These are phyloP conservation scores for Meandrusa payeni DNA, from an alignment of 2,888 invertebrate species.

Conservation along the genomic window DNA sequence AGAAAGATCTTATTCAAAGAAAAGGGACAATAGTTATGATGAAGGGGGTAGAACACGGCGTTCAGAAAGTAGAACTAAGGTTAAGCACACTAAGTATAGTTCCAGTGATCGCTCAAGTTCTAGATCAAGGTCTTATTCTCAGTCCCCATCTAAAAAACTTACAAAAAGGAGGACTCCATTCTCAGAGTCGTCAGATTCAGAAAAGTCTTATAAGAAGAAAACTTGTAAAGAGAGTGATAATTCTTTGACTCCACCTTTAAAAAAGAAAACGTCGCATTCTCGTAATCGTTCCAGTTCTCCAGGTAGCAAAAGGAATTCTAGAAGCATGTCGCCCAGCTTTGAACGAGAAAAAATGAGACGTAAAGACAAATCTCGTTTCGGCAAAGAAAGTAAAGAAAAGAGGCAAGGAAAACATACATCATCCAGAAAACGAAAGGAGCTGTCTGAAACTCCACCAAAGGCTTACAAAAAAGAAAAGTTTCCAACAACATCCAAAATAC, in stretches of 20 bases:
- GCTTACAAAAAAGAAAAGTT: conserved; percentile 44
- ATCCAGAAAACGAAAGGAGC: conserved; percentile 39
- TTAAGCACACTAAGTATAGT: conserved; percentile 54
- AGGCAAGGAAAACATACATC: conserved; percentile 39
- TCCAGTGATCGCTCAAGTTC: conserved; percentile 62
- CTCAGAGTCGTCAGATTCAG: conserved; percentile 54
- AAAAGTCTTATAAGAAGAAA: conserved; percentile 48
- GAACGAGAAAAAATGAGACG: conserved; percentile 34
- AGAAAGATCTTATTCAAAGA: conserved; percentile 50
- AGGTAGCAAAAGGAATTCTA: conserved; percentile 27
- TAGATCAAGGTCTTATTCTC: conserved; percentile 54
- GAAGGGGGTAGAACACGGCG: conserved; percentile 40
- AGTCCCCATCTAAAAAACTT: conserved; percentile 41
- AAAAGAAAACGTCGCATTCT: conserved; percentile 41
- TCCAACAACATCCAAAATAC: conserved; percentile 47
- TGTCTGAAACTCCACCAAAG: conserved; percentile 34
- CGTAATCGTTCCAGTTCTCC: conserved; percentile 38
- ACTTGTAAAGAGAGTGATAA: conserved; percentile 35
- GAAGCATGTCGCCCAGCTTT: conserved; percentile 33
- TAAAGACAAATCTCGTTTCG: conserved; percentile 40
- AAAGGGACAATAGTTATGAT: conserved; percentile 53
- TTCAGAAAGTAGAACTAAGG: conserved; percentile 50
- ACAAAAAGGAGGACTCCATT: conserved; percentile 48
- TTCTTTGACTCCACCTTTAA: conserved; percentile 48
- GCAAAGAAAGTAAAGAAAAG: conserved; percentile 33